Evolutionary conservation across 2,888 invertebrate genomes (phyloP).

Genomic region (Siphonodentalium dalli): DNA sequence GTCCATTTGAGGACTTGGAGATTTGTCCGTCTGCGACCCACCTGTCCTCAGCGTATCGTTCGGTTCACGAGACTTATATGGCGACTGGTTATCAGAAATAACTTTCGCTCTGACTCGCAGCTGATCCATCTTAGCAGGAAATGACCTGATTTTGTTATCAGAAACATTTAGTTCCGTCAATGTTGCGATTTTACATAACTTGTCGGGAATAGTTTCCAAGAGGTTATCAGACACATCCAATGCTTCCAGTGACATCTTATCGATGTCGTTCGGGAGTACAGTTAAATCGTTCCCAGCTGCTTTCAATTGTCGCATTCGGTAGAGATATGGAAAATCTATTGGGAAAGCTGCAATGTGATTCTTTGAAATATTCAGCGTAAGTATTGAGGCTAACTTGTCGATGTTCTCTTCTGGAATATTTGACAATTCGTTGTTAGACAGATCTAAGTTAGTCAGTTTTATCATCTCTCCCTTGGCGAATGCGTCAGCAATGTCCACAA

Average conservation of each 20-base stretch:
- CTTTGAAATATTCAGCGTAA: constrained; percentile 78
- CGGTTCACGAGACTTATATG: constrained; percentile 55
- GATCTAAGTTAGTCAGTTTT: constrained; percentile 49
- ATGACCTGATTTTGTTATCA: constrained; percentile 54
- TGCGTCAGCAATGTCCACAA: constrained; percentile 52
- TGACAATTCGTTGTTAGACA: constrained; percentile 54
- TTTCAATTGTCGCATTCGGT: constrained; percentile 48
- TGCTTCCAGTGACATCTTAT: constrained; percentile 70
- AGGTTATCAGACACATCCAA: constrained; percentile 85
- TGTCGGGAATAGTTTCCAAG: constrained; percentile 67
- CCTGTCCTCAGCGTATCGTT: constrained; percentile 43
- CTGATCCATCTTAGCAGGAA: constrained; percentile 51
- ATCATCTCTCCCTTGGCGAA: constrained; percentile 56
- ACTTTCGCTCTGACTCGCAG: constrained; percentile 37
- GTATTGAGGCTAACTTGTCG: constrained; percentile 80
- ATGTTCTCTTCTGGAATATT: constrained; percentile 65
- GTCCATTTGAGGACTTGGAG: too few relatives aligned
- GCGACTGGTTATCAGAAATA: constrained; percentile 41
- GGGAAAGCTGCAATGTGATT: constrained; percentile 79
- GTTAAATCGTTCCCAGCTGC: constrained; percentile 52
- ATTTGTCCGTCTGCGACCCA: constrained; percentile 46
- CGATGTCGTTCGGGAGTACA: constrained; percentile 52
- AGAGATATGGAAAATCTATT: constrained; percentile 56
- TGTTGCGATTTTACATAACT: constrained; percentile 52
- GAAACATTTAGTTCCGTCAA: constrained; percentile 52